Percentiles rank a stretch among this genome's conserved stretches.
phyloP scores from a whole-genome alignment of 2,888 invertebrate genomes.

The Resseliella maxima region DNA sequence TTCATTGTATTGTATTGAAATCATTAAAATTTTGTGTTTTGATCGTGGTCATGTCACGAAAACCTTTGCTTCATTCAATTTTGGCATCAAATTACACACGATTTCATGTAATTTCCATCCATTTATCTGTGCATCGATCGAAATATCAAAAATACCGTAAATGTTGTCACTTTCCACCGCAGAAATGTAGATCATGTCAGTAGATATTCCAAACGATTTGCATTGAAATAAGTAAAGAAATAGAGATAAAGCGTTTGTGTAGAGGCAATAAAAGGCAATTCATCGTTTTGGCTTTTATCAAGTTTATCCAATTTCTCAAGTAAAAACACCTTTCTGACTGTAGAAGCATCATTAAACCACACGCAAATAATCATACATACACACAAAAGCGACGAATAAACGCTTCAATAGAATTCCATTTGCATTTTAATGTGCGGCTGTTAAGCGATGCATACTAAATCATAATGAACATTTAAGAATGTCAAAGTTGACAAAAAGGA shows the following conservation, averaged over 20 bases:
- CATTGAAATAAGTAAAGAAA: neutral
- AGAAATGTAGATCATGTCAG: conserved; percentile 17
- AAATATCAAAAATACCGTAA: neutral
- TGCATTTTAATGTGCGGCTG: conserved; percentile 48
- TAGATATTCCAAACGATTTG: conserved; percentile 7
- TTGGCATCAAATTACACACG: neutral
- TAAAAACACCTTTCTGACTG: conserved; percentile 25
- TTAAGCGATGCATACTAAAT: conserved; percentile 47
- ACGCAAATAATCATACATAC: neutral
- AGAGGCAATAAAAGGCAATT: neutral
- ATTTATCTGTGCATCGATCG: neutral
- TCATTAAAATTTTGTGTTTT: neutral
- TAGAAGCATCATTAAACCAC: neutral
- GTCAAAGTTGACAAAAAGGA: conserved; percentile 19
- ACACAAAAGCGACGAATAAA: neutral
- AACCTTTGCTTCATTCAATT: neutral
- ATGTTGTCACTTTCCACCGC: conserved; percentile 22
- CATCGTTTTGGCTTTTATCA: conserved; percentile 8
- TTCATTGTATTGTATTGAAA: neutral
- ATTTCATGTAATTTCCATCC: conserved; percentile 12
- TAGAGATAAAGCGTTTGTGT: neutral
- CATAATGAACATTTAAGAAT: conserved; percentile 44
- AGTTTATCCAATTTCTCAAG: neutral
- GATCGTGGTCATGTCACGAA: neutral
- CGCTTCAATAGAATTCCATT: conserved; percentile 38